These are phyloP conservation scores for Ericerus pela DNA, from an alignment of 1,140 invertebrate species.

Conservation along the genomic window DNA sequence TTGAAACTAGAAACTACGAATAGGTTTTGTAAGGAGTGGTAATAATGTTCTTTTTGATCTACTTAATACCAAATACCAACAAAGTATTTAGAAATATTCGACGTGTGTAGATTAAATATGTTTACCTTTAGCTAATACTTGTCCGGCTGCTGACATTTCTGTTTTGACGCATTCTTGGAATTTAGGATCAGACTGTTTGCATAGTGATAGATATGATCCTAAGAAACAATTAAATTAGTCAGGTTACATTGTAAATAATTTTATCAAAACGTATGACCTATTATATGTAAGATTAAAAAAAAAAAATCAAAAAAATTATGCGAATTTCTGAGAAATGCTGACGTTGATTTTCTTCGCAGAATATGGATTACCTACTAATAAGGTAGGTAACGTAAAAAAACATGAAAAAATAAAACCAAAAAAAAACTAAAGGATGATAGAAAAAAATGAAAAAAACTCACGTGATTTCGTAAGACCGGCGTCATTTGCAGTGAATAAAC, in stretches of 20 bases:
- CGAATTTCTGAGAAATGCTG: too few relatives aligned
- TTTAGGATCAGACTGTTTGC: slow-evolving; percentile 20
- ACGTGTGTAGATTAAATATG: background rate
- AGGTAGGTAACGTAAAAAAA: background rate
- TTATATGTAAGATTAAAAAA: too few relatives aligned
- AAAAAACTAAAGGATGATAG: background rate
- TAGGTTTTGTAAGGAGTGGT: too few relatives aligned
- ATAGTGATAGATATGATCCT: slow-evolving; percentile 6
- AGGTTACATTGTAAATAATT: background rate
- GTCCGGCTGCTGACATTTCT: slow-evolving; percentile 19
- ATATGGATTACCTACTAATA: too few relatives aligned
- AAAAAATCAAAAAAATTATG: too few relatives aligned
- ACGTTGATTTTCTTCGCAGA: too few relatives aligned
- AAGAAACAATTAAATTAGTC: background rate
- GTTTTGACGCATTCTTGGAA: slow-evolving; percentile 21
- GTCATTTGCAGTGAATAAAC: background rate
- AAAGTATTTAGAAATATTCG: background rate
- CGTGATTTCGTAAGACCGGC: slow-evolving; percentile 6
- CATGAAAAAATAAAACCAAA: background rate
- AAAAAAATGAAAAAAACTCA: slow-evolving; percentile 4
- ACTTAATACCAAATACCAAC: background rate
- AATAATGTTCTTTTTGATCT: too few relatives aligned
- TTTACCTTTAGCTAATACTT: slow-evolving; percentile 22
- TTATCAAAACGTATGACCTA: too few relatives aligned
- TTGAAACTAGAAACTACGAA: too few relatives aligned